Base-by-base conservation (phyloP, 2,888 invertebrate genomes). In the Apodemia mormo region DNA sequence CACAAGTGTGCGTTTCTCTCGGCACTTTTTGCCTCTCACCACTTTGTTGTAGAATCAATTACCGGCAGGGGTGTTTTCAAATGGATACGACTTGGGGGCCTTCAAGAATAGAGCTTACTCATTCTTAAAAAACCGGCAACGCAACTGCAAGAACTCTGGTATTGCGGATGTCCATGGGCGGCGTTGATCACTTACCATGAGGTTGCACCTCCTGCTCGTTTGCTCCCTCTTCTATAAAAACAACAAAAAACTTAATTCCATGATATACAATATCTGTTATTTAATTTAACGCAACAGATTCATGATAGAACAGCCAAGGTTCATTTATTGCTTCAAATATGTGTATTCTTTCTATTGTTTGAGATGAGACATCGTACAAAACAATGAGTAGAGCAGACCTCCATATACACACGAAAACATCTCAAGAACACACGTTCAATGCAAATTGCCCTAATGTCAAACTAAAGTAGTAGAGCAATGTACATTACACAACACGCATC, bases 401-500 rank as follows among this genome's bases (percentile, higher is more conserved):
- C 80, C 78, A 74, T 81, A 78, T 76, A 76, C 76, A 79, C 76
- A 76, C 77, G 73, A 80, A 81, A 81, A 80, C 75, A 77, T 73
- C 75, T 83, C 84, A 85, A 84, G 82, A 80, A 83, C 85, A 85
- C 78, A 80, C 78, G 81, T 82, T 84, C 85, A 84, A 86, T 84
- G 83, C 82, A 84, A 85, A 85, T 82, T 81, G 79, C 79, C 79
- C 82, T 84, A 88, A 88, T 90, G 87, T 88, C 88, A 90, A 83
- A 81, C 81, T 69, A 68, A 72, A 76, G 74, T 75, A 75, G 72
- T 72, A 73, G 66, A 66, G 45, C 67, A 66, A 65, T 9, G 40
- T 10, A 29, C 29, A 76, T 90, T 91, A 85, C 90, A 79, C 88
- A 90, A 92, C 81, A 81, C 85, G 84, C 86, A 88, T 92, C 92